These are phyloP conservation scores for Scalopus aquaticus DNA, from an alignment of 2,113 vertebrate species.

Conservation along the genomic window DNA sequence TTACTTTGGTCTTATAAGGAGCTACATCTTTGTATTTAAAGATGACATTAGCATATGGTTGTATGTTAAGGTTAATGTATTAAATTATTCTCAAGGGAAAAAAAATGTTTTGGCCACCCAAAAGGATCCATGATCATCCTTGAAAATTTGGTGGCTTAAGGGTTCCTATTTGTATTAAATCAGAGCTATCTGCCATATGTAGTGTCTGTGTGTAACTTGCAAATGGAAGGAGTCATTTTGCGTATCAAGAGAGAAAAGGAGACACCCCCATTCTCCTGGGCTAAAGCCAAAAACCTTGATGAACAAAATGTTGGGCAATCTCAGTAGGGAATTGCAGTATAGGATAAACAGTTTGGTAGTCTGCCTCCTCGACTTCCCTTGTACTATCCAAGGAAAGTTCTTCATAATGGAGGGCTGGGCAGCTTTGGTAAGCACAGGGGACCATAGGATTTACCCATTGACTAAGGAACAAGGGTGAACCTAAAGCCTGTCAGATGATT, in stretches of 20 bases:
- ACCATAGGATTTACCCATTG: not conserved
- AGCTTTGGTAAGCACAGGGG: not conserved
- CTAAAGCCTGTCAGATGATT: not conserved
- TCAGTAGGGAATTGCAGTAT: not conserved
- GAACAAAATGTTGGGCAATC: not conserved
- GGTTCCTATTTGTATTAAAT: not conserved
- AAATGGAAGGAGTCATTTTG: not conserved
- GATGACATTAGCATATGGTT: slow-evolving; percentile 70
- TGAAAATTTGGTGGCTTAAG: not conserved
- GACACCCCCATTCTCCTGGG: no score
- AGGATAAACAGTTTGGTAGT: not conserved
- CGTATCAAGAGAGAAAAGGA: not conserved
- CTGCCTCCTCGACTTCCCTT: not conserved
- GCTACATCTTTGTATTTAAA: no score
- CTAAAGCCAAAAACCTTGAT: not conserved
- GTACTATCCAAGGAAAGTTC: not conserved
- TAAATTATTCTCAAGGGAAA: slow-evolving; percentile 80
- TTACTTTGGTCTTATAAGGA: no score
- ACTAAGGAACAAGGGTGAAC: not conserved
- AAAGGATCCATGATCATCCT: not conserved
- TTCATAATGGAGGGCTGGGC: not conserved
- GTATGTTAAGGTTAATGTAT: slow-evolving; percentile 68
- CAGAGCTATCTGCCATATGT: not conserved
- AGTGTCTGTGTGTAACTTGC: not conserved
- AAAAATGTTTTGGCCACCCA: not conserved